Percentiles rank a stretch among this genome's conserved stretches.
phyloP scores from a whole-genome alignment of 1,140 invertebrate species.

The Orius insidiosus region DNA sequence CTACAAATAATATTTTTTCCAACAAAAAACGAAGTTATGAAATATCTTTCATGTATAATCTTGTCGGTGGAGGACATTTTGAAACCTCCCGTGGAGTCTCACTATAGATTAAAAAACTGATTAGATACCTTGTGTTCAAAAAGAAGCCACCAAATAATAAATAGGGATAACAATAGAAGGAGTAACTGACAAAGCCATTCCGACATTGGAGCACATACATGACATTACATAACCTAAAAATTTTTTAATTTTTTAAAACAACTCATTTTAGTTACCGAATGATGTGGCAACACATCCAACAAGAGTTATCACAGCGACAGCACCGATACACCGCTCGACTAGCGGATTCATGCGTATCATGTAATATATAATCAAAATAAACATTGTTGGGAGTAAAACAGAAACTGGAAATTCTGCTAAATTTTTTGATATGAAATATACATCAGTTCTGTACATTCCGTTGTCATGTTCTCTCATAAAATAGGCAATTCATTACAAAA shows the following conservation, averaged over 20 bases:
- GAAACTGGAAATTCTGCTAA: constrained; percentile 73
- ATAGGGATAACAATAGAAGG: constrained; percentile 85
- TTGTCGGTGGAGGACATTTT: too few species aligned
- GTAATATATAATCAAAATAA: constrained; percentile 71
- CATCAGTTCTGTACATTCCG: constrained; percentile 80
- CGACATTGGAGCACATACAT: constrained; percentile 56
- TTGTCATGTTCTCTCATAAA: constrained; percentile 81
- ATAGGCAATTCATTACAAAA: constrained; percentile 83
- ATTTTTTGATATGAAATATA: constrained; percentile 88
- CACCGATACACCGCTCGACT: constrained; percentile 49
- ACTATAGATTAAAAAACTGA: too few species aligned
- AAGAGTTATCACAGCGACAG: constrained; percentile 49
- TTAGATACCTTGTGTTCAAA: constrained; percentile 67
- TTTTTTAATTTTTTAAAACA: constrained; percentile 13
- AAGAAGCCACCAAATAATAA: constrained; percentile 92
- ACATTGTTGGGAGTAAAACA: constrained; percentile 62
- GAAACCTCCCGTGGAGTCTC: too few species aligned
- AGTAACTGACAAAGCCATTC: constrained; percentile 72
- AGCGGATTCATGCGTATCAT: constrained; percentile 66
- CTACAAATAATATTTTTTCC: constrained; percentile 33
- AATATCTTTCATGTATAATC: too few species aligned
- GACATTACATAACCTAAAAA: constrained; percentile 74
- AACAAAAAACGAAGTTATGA: too few species aligned
- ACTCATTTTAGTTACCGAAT: constrained; percentile 59
- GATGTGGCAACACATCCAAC: constrained; percentile 81